Evolutionary conservation across 1,140 invertebrate species (phyloP).

Genomic region (Philaenus spumarius): DNA sequence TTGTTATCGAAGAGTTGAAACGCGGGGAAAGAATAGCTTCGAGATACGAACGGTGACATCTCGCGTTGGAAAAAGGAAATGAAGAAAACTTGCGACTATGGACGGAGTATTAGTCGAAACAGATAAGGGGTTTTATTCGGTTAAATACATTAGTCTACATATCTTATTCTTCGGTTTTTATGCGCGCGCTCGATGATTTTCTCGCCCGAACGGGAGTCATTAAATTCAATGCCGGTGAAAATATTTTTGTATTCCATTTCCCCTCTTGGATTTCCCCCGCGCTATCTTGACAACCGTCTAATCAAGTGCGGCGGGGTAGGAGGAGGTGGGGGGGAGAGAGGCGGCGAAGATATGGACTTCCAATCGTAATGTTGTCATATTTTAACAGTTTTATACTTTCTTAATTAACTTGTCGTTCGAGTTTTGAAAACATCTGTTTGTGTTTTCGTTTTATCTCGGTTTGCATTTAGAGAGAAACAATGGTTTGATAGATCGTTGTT

Average conservation of each 20-base stretch:
- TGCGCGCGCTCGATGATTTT: constrained; percentile 13
- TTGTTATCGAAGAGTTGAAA: constrained; percentile 5
- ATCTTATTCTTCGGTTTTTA: constrained; percentile 21
- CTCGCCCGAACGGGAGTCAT: constrained; percentile 14
- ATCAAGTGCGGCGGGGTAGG: not conserved
- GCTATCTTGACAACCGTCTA: constrained; percentile 15
- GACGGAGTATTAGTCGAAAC: constrained; percentile 20
- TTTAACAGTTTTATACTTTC: too few species aligned
- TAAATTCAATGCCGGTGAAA: constrained; percentile 17
- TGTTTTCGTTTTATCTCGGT: not conserved
- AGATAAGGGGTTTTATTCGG: constrained; percentile 21
- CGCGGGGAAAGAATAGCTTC: constrained; percentile 13
- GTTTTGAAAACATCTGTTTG: too few species aligned
- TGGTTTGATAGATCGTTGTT: too few species aligned
- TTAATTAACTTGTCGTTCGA: too few species aligned
- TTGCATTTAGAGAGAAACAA: too few species aligned
- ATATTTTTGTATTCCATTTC: constrained; percentile 23
- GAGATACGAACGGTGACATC: constrained; percentile 18
- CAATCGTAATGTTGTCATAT: not conserved
- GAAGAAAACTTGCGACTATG: constrained; percentile 17
- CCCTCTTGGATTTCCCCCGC: constrained; percentile 7
- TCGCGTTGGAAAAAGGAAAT: constrained; percentile 18
- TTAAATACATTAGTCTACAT: constrained; percentile 16
- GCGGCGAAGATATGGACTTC: constrained; percentile 7
- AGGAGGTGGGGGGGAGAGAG: not conserved